Evolutionary conservation across 2,888 invertebrate genomes (phyloP).

Genomic region (Eupithecia centaureata): DNA sequence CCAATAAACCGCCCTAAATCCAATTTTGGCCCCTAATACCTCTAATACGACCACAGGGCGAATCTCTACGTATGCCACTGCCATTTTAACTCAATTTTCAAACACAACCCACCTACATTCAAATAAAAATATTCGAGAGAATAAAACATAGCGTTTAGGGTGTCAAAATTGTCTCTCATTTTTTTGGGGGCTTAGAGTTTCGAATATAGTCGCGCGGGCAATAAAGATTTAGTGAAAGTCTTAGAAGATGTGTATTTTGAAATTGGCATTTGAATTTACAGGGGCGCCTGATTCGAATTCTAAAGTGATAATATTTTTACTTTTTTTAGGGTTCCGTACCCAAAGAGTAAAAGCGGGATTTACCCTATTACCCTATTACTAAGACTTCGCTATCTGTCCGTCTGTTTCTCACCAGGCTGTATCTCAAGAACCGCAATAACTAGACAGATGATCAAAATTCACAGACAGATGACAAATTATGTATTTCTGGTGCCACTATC

Average conservation of each 20-base stretch:
- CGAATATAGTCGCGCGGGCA: conserved; percentile 72
- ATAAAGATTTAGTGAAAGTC: conserved; percentile 69
- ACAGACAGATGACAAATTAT: too few species aligned
- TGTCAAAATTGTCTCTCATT: conserved; percentile 69
- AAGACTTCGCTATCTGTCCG: too few species aligned
- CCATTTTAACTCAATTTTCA: conserved; percentile 84
- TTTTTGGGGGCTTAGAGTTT: conserved; percentile 65
- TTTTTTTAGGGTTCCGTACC: too few species aligned
- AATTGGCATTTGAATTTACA: conserved; percentile 41
- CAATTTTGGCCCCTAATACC: conserved; percentile 82
- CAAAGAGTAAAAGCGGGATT: too few species aligned
- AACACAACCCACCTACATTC: conserved; percentile 58
- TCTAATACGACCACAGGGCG: conserved; percentile 81
- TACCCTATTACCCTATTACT: too few species aligned
- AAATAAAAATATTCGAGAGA: conserved; percentile 77
- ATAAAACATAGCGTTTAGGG: conserved; percentile 78
- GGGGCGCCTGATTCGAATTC: conserved; percentile 36
- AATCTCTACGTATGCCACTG: conserved; percentile 83
- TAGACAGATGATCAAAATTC: too few species aligned
- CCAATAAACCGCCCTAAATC: conserved; percentile 82
- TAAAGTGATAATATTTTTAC: conserved; percentile 14
- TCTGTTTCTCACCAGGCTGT: too few species aligned
- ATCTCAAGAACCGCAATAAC: too few species aligned
- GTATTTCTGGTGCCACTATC: too few species aligned
- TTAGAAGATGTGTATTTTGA: conserved; percentile 53